These are phyloP conservation scores for Oncopodura yosiiana DNA, from an alignment of 1,140 invertebrate species.

Conservation along the genomic window DNA sequence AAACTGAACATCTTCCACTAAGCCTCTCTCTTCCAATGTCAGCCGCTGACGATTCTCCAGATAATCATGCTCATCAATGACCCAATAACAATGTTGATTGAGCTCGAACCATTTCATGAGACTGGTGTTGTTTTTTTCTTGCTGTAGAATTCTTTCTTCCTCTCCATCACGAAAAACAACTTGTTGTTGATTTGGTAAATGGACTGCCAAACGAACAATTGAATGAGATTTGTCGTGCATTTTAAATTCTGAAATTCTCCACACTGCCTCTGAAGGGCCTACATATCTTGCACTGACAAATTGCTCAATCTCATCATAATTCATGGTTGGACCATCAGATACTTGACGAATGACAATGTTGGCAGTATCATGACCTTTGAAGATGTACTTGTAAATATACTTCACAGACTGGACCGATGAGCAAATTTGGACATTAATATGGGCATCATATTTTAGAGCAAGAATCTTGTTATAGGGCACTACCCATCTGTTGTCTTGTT, in stretches of 20 bases:
- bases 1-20: no score
- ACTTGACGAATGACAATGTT: conserved; percentile 9
- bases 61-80: no score
- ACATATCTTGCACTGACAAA: conserved; percentile 32
- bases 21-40: no score
- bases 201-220: conserved; percentile 42
- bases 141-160: conserved; percentile 11
- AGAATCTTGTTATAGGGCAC: conserved; percentile 47
- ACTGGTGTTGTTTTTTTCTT: conserved; percentile 15
- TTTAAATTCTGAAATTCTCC: conserved; percentile 30
- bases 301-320: background rate
- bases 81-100: no score
- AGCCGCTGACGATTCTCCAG: no score
- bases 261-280: conserved; percentile 35
- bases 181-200: conserved; percentile 43
- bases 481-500: conserved; percentile 45
- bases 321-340: background rate
- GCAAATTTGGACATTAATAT: conserved; percentile 46
- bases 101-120: conserved; percentile 31
- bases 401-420: conserved; percentile 46
- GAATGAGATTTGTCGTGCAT: conserved; percentile 33
- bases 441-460: conserved; percentile 43
- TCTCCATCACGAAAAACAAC: conserved; percentile 29
- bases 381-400: conserved; percentile 40
- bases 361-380: conserved; percentile 33